phyloP scores from a whole-genome alignment of 2,888 invertebrate species.

The Dynastes hyllus region DNA sequence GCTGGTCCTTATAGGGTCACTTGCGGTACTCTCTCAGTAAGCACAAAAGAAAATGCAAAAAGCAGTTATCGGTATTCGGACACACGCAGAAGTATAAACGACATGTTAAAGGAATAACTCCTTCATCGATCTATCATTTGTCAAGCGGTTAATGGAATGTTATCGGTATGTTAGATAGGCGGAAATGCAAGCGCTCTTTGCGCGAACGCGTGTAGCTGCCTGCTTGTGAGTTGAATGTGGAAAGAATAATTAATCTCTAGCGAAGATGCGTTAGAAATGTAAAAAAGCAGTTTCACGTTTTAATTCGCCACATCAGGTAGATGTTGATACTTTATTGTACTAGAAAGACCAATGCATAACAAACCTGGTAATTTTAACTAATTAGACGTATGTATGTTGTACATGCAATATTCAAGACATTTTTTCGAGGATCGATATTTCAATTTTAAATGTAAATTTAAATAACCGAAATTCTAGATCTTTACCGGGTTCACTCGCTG shows the following conservation, averaged over 20 bases:
- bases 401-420: slow-evolving; percentile 3
- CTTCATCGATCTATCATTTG: slow-evolving; percentile 51
- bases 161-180: slow-evolving; percentile 56
- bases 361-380: slow-evolving; percentile 2
- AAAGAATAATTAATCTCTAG: slow-evolving; percentile 26
- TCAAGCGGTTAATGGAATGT: slow-evolving; percentile 37
- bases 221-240: slow-evolving; percentile 36
- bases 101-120: slow-evolving; percentile 56
- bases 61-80: slow-evolving; percentile 38
- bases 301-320: slow-evolving; percentile 27
- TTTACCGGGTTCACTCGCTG: too few species aligned
- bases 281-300: slow-evolving; percentile 8
- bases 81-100: slow-evolving; percentile 49
- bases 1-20: slow-evolving; percentile 38
- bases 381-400: too few species aligned
- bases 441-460: too few species aligned
- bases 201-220: slow-evolving; percentile 45
- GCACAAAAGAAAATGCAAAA: slow-evolving; percentile 25
- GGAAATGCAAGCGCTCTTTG: slow-evolving; percentile 49
- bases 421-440: too few species aligned
- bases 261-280: slow-evolving; percentile 34
- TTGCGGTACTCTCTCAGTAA: slow-evolving; percentile 29
- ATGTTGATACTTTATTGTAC: slow-evolving; percentile 1
- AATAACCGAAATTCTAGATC: too few species aligned
- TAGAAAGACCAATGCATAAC: not conserved